A percentile compares a stretch with the other conserved stretches of the same genome.
These are phyloP conservation scores for Pararge aegeria DNA, from an alignment of 1,140 invertebrate species.

Conservation along the genomic window DNA sequence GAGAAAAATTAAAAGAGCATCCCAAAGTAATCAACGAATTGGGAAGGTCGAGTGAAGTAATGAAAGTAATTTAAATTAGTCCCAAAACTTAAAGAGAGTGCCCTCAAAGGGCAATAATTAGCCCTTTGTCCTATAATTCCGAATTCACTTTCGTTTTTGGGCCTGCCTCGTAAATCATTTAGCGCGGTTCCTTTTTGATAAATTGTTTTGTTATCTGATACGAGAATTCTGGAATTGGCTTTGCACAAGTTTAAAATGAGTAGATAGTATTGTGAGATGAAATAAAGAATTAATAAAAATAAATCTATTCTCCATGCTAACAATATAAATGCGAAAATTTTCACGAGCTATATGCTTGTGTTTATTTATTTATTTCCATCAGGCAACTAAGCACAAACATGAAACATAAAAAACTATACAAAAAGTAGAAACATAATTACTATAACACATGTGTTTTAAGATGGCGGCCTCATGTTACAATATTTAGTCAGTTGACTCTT, in stretches of 20 bases:
- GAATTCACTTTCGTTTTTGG: constrained; percentile 38
- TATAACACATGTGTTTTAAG: too few relatives aligned
- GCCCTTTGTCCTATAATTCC: constrained; percentile 42
- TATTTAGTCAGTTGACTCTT: too few relatives aligned
- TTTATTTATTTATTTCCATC: too few relatives aligned
- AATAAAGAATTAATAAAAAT: too few relatives aligned
- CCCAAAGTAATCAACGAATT: constrained; percentile 4
- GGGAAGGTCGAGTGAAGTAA: constrained; percentile 29
- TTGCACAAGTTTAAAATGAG: background rate
- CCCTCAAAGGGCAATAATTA: constrained; percentile 51
- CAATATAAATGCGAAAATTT: too few relatives aligned
- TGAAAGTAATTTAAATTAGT: constrained; percentile 45
- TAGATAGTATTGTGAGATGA: too few relatives aligned
- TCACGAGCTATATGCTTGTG: too few relatives aligned
- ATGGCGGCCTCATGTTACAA: too few relatives aligned
- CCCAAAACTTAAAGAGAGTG: constrained; percentile 34
- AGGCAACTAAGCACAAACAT: too few relatives aligned
- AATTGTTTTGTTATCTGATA: constrained; percentile 22
- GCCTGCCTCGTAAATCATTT: constrained; percentile 39
- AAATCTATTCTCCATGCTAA: too few relatives aligned
- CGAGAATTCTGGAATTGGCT: background rate
- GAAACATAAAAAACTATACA: too few relatives aligned
- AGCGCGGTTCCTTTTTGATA: constrained; percentile 2
- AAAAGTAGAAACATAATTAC: too few relatives aligned
- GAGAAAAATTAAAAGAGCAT: background rate